Conservation (phyloP, 2,888 invertebrate genomes). For the Leptinotarsa tumamoca region DNA sequence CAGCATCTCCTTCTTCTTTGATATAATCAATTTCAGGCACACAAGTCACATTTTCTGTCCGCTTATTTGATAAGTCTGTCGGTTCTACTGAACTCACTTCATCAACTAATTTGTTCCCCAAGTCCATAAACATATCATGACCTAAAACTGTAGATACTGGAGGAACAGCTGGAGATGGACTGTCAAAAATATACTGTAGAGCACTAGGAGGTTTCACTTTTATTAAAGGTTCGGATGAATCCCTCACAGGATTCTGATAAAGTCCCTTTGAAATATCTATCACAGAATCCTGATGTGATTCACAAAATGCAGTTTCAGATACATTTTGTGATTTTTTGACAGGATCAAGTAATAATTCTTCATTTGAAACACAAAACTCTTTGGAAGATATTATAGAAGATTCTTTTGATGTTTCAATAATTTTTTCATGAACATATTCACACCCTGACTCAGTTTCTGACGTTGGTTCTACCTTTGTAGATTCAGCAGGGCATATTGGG, state of each 20-base stretch:
- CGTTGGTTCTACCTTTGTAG: background rate
- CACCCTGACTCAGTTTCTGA: background rate
- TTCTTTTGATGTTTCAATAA: background rate
- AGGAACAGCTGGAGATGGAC: constrained; percentile 5
- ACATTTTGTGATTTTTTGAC: background rate
- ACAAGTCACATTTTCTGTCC: constrained; percentile 63
- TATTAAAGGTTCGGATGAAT: constrained; percentile 41
- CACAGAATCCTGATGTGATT: constrained; percentile 2
- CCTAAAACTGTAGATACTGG: constrained; percentile 10
- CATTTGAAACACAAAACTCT: background rate
- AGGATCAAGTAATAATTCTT: background rate
- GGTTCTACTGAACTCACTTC: constrained; percentile 54
- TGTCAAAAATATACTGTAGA: constrained; percentile 41
- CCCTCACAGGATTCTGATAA: constrained; percentile 19
- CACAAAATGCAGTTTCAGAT: background rate
- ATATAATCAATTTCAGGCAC: constrained; percentile 64
- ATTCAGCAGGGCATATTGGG: background rate
- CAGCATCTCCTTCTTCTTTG: constrained; percentile 59
- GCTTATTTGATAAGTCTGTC: constrained; percentile 63
- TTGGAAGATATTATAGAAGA: background rate
- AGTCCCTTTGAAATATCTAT: constrained; percentile 26
- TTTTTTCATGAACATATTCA: constrained; percentile 1
- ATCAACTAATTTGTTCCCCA: constrained; percentile 1
- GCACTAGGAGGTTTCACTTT: constrained; percentile 46
- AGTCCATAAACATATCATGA: constrained; percentile 29